A percentile compares a stretch with the other conserved stretches of the same genome.
These are phyloP conservation scores for Schizothorax lantsangensis DNA, from an alignment of 2,797 vertebrate species.

Conservation along the genomic window DNA sequence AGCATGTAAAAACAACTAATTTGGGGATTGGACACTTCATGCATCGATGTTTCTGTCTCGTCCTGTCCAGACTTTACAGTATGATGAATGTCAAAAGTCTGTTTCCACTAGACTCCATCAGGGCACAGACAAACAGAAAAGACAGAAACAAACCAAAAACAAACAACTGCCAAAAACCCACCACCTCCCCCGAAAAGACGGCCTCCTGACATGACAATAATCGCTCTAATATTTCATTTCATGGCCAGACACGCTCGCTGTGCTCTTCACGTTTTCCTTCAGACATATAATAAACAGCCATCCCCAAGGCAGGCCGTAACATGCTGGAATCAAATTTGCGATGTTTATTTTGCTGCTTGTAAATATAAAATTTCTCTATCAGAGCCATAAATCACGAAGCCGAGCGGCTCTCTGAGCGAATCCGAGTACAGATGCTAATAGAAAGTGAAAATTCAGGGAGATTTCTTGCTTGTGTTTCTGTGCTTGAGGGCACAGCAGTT, in stretches of 20 bases:
- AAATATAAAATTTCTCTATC: conserved; percentile 59
- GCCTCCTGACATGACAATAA: conserved; percentile 50
- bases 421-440: conserved; percentile 51
- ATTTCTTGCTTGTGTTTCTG: conserved; percentile 37
- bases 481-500: conserved; percentile 39
- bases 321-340: conserved; percentile 59
- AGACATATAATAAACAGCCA: conserved; percentile 56
- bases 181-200: conserved; percentile 22
- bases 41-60: not conserved
- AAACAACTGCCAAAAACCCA: conserved; percentile 40
- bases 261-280: conserved; percentile 56
- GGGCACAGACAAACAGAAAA: conserved; percentile 1
- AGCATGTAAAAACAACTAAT: not conserved
- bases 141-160: conserved; percentile 1
- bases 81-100: not conserved
- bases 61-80: not conserved
- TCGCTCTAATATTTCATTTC: conserved; percentile 56
- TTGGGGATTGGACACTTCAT: not conserved
- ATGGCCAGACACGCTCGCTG: conserved; percentile 49
- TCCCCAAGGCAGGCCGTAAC: conserved; percentile 54
- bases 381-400: conserved; percentile 60
- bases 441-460: conserved; percentile 46
- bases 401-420: conserved; percentile 45
- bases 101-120: conserved; percentile 4
- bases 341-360: conserved; percentile 60